Evolutionary conservation across 2,888 invertebrate species (phyloP).

Genomic region (Diaphora mendica): DNA sequence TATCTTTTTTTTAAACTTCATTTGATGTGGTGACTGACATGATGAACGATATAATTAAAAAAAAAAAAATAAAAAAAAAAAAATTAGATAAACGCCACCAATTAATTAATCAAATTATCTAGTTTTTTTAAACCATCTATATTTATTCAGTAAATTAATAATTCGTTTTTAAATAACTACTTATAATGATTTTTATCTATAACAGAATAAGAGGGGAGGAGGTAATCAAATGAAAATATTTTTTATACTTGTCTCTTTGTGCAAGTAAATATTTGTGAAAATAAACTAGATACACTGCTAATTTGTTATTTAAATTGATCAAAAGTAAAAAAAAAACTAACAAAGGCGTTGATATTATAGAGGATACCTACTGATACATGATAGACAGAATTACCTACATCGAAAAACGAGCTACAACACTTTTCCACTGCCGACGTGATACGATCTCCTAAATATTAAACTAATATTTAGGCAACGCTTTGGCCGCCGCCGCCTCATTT

Average conservation of each 20-base stretch:
- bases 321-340: neutral
- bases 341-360: neutral
- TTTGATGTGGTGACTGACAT: neutral
- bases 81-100: neutral
- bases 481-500: constrained; percentile 84
- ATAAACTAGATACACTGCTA: neutral
- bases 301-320: neutral
- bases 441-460: constrained; percentile 85
- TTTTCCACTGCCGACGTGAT: constrained; percentile 67
- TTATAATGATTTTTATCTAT: too few species aligned
- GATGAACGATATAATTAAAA: too few species aligned
- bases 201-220: too few species aligned
- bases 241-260: too few species aligned
- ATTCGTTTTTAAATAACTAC: too few species aligned
- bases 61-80: too few species aligned
- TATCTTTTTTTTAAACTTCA: too few species aligned
- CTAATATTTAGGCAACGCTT: constrained; percentile 87
- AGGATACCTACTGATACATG: neutral
- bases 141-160: too few species aligned
- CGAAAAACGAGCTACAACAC: constrained; percentile 61
- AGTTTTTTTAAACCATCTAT: too few species aligned
- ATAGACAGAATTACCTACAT: neutral
- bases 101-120: neutral
- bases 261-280: too few species aligned
- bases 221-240: too few species aligned